Evolutionary conservation across 2,888 invertebrate species (phyloP).

Genomic region (Oligia strigilis): DNA sequence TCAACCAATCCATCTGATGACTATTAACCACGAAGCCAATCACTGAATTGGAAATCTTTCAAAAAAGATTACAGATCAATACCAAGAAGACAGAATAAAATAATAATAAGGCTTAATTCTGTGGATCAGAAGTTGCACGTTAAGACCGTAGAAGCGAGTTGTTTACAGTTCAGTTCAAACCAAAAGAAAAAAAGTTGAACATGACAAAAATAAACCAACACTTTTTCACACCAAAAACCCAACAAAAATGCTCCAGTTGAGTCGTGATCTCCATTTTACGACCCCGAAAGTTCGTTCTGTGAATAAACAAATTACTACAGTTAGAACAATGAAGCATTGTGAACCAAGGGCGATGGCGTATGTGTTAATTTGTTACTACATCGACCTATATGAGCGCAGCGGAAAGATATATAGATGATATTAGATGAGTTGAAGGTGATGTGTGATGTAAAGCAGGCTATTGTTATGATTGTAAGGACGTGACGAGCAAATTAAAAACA

Average conservation of each 20-base stretch:
- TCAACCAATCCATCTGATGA: not conserved
- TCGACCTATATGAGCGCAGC: conserved; percentile 64
- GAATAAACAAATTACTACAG: conserved; percentile 72
- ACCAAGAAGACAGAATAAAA: not conserved
- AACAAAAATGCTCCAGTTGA: conserved; percentile 54
- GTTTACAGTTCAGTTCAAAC: not conserved
- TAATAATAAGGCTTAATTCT: not conserved
- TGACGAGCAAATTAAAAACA: not conserved
- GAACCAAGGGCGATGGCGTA: conserved; percentile 69
- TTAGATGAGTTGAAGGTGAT: conserved; percentile 47
- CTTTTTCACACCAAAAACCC: conserved; percentile 14
- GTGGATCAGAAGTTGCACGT: too few relatives aligned
- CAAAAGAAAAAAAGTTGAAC: not conserved
- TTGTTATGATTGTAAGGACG: not conserved
- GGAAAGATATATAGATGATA: conserved; percentile 64
- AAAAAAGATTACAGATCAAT: not conserved
- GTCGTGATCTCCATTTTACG: conserved; percentile 66
- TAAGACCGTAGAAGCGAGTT: not conserved
- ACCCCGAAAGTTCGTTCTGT: conserved; percentile 62
- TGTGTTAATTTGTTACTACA: conserved; percentile 76
- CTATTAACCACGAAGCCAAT: not conserved
- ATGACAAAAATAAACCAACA: not conserved
- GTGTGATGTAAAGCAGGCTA: conserved; percentile 15
- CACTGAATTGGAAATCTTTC: not conserved
- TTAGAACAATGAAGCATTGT: conserved; percentile 77